Conservation (phyloP, 2,113 vertebrate genomes). For the Rhegmatorhina hoffmannsi region DNA sequence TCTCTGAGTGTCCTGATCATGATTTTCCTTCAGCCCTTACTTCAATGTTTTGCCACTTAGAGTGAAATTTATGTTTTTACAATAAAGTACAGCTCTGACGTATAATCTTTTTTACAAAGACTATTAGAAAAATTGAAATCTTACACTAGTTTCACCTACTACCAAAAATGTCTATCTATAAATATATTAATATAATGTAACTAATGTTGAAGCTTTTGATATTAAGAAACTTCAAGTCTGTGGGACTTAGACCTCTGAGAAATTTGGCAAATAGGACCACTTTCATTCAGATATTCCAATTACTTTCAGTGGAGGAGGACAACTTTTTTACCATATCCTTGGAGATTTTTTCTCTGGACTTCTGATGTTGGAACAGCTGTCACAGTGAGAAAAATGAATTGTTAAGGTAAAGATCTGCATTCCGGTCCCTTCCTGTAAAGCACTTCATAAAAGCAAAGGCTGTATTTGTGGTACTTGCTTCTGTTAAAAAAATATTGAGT, state of each 20-base stretch:
- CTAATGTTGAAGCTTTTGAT: background rate
- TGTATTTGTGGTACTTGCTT: background rate
- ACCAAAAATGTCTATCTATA: background rate
- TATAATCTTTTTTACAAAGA: background rate
- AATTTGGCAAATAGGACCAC: background rate
- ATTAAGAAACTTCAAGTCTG: background rate
- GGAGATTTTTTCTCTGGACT: background rate
- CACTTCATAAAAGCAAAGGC: background rate
- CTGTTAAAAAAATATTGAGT: background rate
- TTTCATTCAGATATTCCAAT: background rate
- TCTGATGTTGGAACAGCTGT: background rate
- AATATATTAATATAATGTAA: background rate
- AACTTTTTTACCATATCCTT: background rate
- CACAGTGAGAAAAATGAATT: background rate
- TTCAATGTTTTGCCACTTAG: background rate
- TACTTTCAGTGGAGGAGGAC: background rate
- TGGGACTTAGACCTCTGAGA: background rate
- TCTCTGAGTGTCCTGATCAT: background rate
- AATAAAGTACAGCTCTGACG: background rate
- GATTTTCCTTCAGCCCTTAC: background rate
- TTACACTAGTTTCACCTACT: background rate
- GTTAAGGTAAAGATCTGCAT: background rate
- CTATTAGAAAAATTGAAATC: background rate
- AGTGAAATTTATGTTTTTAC: background rate
- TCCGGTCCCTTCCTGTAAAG: background rate